Percentiles rank a stretch among this genome's conserved stretches.
phyloP scores from a whole-genome alignment of 92 coral and sea anemone genomes.

The Zoanthus solanderi region DNA sequence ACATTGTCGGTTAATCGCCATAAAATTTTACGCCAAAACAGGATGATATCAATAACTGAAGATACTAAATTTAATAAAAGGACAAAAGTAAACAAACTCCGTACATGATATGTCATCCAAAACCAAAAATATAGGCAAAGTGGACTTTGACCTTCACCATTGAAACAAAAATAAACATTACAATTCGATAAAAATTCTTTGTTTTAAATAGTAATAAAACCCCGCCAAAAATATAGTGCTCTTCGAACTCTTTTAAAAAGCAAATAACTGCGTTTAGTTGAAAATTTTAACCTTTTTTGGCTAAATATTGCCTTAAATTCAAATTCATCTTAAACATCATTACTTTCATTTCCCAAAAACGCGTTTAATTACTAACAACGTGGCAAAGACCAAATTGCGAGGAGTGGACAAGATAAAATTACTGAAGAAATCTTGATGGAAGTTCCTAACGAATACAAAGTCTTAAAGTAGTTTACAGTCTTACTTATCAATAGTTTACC shows the following conservation, averaged over 20 bases:
- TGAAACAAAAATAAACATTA: neutral
- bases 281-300: neutral
- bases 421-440: neutral
- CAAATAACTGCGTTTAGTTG: neutral
- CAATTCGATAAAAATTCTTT: neutral
- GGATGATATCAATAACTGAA: neutral
- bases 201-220: neutral
- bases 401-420: neutral
- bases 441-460: neutral
- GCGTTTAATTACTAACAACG: slow-evolving; percentile 11
- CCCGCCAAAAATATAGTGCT: slow-evolving; percentile 1
- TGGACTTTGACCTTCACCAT: slow-evolving; percentile 18
- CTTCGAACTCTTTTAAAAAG: neutral
- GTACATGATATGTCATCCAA: neutral
- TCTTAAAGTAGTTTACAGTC: neutral
- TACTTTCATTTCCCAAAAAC: neutral
- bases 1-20: neutral
- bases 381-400: neutral
- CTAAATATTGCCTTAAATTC: neutral
- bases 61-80: neutral
- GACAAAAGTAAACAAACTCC: neutral
- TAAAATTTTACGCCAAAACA: neutral
- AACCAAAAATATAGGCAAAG: neutral
- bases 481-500: slow-evolving; percentile 55
- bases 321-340: neutral